Evolutionary conservation across 2,113 vertebrate species (phyloP).

Genomic region (Salvelinus sp.): DNA sequence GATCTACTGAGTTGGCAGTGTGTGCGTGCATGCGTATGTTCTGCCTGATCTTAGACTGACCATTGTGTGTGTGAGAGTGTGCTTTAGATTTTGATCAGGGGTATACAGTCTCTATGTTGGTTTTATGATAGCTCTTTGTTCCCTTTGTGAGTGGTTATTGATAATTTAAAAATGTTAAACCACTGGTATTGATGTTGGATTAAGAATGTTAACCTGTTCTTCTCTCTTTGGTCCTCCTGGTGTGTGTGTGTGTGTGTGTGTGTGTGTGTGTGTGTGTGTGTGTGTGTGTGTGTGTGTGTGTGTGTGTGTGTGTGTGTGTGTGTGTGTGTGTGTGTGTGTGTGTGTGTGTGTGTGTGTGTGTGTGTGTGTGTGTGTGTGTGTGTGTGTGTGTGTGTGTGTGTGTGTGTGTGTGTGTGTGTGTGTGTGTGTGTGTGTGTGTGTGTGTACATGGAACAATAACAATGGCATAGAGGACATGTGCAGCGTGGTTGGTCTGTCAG

Average conservation of each 20-base stretch:
- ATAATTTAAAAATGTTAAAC: conserved; percentile 38
- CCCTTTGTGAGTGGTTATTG: conserved; percentile 28
- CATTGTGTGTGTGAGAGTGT: conserved; percentile 9
- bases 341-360: conserved; percentile 5
- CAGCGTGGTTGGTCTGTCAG: too few species aligned
- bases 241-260: conserved; percentile 10
- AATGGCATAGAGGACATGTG: too few species aligned
- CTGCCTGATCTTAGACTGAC: too few species aligned
- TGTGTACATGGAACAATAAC: background rate
- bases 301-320: background rate
- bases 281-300: too few species aligned
- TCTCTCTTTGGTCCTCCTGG: conserved; percentile 12
- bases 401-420: conserved; percentile 8
- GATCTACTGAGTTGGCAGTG: background rate
- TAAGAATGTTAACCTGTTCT: conserved; percentile 24
- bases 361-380: conserved; percentile 3
- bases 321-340: conserved; percentile 8
- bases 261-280: background rate
- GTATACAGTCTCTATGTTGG: background rate
- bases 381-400: background rate
- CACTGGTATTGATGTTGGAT: conserved; percentile 30
- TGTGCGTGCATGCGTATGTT: background rate
- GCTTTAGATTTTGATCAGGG: background rate
- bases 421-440: conserved; percentile 12
- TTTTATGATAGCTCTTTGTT: conserved; percentile 8